phyloP scores from a whole-genome alignment of 2,113 vertebrate species.

The Psilopsiagon aymara region DNA sequence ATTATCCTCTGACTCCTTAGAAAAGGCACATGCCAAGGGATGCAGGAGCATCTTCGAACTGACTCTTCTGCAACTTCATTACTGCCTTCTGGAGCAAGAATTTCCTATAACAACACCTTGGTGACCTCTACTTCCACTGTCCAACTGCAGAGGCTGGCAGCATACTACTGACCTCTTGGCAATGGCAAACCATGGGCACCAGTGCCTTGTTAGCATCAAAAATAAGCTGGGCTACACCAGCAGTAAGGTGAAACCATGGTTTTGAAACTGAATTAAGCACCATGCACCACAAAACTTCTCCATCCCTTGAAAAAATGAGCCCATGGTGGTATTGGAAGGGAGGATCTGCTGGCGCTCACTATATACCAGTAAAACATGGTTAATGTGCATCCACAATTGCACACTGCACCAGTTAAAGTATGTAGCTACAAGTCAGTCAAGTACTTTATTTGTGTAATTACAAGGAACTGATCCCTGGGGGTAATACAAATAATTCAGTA shows the following conservation, averaged over 20 bases:
- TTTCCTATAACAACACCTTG: neutral
- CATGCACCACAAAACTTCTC: neutral
- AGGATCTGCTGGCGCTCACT: neutral
- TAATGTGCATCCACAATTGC: neutral
- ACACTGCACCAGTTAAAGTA: neutral
- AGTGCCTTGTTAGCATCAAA: neutral
- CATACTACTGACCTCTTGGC: neutral
- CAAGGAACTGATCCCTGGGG: conserved; percentile 16
- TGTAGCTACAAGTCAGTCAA: conserved; percentile 10
- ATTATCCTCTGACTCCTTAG: neutral
- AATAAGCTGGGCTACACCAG: neutral
- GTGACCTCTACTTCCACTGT: neutral
- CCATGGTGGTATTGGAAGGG: neutral
- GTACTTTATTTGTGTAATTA: conserved; percentile 34
- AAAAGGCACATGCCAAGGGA: neutral
- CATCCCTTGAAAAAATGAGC: neutral
- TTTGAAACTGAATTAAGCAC: neutral
- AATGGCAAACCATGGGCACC: neutral
- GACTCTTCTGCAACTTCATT: neutral
- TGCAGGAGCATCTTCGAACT: neutral
- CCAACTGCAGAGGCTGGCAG: neutral
- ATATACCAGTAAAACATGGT: fast-evolving
- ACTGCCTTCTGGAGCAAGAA: neutral
- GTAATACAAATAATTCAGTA: conserved; percentile 28
- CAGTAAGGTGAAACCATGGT: neutral